Percentiles rank a stretch among this genome's conserved stretches.
Conservation (phyloP, 2,888 invertebrate species). For the Ophion ellenae region DNA sequence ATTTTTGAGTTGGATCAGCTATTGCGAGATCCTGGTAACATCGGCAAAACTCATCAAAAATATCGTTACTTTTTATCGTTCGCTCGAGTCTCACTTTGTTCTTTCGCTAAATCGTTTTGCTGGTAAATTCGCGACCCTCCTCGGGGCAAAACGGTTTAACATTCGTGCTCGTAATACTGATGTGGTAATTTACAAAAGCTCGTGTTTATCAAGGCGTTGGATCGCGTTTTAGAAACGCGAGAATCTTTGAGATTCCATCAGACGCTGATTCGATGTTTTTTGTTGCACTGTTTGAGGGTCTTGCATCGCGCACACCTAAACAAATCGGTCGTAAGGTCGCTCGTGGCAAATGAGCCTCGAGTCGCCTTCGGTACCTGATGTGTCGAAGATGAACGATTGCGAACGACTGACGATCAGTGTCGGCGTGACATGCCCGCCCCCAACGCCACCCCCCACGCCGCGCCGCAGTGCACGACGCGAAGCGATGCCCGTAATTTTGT, state of each 20-base stretch:
- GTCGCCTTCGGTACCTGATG: neutral
- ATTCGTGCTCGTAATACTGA: neutral
- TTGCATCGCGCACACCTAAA: neutral
- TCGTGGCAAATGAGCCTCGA: neutral
- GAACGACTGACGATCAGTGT: conserved; percentile 2
- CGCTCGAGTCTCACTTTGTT: too few relatives aligned
- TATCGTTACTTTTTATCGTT: neutral
- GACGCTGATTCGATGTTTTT: neutral
- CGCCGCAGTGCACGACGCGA: too few relatives aligned
- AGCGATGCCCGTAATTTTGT: neutral
- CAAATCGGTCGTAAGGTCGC: neutral
- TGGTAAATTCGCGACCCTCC: neutral
- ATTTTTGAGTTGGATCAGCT: neutral
- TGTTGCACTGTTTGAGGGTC: neutral
- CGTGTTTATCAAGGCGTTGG: neutral
- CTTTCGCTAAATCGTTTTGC: too few relatives aligned
- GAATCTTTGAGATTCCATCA: neutral
- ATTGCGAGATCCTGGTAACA: neutral
- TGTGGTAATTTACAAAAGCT: neutral
- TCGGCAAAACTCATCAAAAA: neutral
- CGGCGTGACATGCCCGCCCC: neutral
- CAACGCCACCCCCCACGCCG: neutral
- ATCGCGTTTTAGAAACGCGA: neutral
- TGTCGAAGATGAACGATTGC: neutral
- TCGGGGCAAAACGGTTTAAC: neutral